Conservation (phyloP, 2,888 invertebrate genomes). For the Schizaphis graminum region DNA sequence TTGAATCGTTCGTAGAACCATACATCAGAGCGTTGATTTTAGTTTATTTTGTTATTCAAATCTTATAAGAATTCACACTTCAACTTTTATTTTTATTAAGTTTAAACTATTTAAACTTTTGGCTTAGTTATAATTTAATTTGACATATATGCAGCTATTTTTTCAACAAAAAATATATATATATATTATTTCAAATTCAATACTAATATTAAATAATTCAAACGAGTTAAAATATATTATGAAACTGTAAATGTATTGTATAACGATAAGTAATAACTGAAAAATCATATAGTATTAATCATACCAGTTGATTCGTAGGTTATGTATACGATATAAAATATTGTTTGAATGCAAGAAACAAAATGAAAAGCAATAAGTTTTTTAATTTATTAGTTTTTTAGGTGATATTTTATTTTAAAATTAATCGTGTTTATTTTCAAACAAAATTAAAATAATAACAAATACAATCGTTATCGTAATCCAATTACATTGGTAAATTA, state of each 20-base stretch:
- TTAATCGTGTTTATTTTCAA: not conserved
- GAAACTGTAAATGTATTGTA: no score
- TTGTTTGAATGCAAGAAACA: not conserved
- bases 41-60: not conserved
- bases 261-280: no score
- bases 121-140: not conserved
- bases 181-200: no score
- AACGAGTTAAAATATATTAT: not conserved
- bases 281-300: no score
- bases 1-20: not conserved
- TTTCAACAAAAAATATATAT: no score
- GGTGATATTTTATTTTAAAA: not conserved
- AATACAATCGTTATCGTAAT: not conserved
- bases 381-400: not conserved
- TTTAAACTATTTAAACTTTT: not conserved
- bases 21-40: not conserved
- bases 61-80: not conserved
- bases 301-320: no score
- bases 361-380: not conserved
- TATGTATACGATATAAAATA: not conserved
- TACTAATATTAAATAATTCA: not conserved
- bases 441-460: not conserved
- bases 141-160: no score
- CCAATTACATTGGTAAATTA: not conserved
- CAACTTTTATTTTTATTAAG: not conserved